Percentiles rank a stretch among this genome's conserved stretches.
Conservation (phyloP, 2,797 vertebrate species). For the Melanotaenia trifasciata region DNA sequence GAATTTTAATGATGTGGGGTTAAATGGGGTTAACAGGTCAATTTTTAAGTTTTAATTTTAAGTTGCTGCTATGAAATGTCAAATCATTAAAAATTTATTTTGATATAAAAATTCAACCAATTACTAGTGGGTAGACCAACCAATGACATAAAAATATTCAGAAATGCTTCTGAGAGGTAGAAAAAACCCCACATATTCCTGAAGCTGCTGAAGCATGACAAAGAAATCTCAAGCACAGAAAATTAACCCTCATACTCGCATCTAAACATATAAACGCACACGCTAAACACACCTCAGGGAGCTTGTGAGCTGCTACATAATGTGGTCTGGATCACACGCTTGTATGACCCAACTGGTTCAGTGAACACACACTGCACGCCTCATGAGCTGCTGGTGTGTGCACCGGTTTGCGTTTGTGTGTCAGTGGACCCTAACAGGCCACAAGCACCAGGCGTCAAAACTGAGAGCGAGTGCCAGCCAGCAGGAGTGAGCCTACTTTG, state of each 20-base stretch:
- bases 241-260: conserved; percentile 36
- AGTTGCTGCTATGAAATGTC: conserved; percentile 8
- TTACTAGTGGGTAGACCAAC: not conserved
- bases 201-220: conserved; percentile 29
- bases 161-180: conserved; percentile 16
- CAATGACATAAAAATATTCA: not conserved
- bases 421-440: conserved; percentile 34
- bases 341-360: conserved; percentile 69
- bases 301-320: conserved; percentile 52
- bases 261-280: conserved; percentile 41
- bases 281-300: conserved; percentile 43
- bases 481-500: not conserved
- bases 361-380: conserved; percentile 59
- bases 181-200: conserved; percentile 1
- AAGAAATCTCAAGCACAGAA: conserved; percentile 32
- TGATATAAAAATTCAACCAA: too few relatives aligned
- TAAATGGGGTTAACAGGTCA: conserved; percentile 33
- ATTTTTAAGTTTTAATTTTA: too few relatives aligned
- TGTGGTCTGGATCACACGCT: conserved; percentile 63
- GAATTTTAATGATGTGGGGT: conserved; percentile 32
- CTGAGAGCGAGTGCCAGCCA: conserved; percentile 6
- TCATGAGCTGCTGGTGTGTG: conserved; percentile 43
- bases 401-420: conserved; percentile 40
- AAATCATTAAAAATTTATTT: conserved; percentile 24
- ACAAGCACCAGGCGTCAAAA: conserved; percentile 23